These are phyloP conservation scores for Melanerpes formicivorus DNA, from an alignment of 2,113 vertebrate genomes.

Conservation along the genomic window DNA sequence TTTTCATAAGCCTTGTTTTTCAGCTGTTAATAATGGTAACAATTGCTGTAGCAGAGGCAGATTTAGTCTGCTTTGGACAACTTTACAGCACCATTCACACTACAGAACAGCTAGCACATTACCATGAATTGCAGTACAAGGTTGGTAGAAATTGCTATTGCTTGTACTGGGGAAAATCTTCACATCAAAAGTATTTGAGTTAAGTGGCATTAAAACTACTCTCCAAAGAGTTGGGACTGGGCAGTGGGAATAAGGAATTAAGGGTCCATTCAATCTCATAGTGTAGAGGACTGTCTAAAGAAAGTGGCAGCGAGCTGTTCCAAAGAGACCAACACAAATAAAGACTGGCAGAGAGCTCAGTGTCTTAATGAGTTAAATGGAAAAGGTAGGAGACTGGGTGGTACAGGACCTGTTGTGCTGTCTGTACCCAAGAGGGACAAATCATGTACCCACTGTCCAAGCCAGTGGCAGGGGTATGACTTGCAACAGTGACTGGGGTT, in stretches of 20 bases:
- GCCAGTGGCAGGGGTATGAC: rapidly evolving
- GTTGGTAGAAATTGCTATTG: not conserved
- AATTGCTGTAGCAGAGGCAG: not conserved
- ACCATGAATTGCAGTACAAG: not conserved
- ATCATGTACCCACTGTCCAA: not conserved
- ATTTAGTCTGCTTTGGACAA: not conserved
- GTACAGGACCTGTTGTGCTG: not conserved
- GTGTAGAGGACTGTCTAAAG: not conserved
- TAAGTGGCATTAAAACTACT: not conserved
- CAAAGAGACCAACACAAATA: not conserved
- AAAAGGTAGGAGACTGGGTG: not conserved
- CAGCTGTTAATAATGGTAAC: not conserved
- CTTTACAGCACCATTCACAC: not conserved
- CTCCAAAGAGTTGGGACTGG: not conserved
- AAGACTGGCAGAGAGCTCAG: not conserved
- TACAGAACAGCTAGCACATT: not conserved
- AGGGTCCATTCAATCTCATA: not conserved
- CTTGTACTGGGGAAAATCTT: not conserved
- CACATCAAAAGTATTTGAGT: not conserved
- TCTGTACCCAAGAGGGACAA: not conserved
- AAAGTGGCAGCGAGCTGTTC: not conserved
- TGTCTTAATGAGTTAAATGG: not conserved
- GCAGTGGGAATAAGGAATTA: not conserved
- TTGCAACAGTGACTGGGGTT: rapidly evolving
- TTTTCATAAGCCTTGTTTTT: not conserved